Evolutionary conservation across 2,888 invertebrate species (phyloP).

Genomic region (Agapetus fuscipes): DNA sequence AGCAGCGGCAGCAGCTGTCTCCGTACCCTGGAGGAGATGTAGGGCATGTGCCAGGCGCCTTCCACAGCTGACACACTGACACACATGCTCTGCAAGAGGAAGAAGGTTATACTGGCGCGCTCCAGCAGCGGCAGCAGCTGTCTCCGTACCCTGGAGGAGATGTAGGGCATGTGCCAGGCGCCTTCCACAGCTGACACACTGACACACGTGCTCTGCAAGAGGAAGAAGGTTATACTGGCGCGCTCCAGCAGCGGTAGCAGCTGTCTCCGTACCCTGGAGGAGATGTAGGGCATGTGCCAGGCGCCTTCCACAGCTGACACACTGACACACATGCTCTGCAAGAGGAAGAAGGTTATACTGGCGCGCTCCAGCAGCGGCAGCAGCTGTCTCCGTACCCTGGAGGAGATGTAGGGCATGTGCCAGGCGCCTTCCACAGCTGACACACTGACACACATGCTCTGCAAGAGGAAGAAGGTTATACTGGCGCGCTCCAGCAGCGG

Average conservation of each 20-base stretch:
- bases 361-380: slow-evolving; percentile 18
- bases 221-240: no score
- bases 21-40: slow-evolving; percentile 8
- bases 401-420: slow-evolving; percentile 15
- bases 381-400: slow-evolving; percentile 10
- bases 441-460: no score
- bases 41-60: slow-evolving; percentile 7
- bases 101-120: slow-evolving; percentile 14
- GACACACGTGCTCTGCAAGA: no score
- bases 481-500: slow-evolving; percentile 18
- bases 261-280: slow-evolving; percentile 6
- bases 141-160: slow-evolving; percentile 8
- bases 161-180: slow-evolving; percentile 7
- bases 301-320: slow-evolving; percentile 21
- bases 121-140: slow-evolving; percentile 16
- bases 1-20: slow-evolving; percentile 16
- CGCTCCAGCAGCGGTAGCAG: slow-evolving; percentile 19
- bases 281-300: slow-evolving; percentile 19
- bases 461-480: no score
- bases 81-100: no score
- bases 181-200: no score
- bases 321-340: no score
- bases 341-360: no score
- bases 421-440: slow-evolving; percentile 21
- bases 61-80: no score